phyloP scores from a whole-genome alignment of 2,797 vertebrate genomes.

The Ibycter americanus region DNA sequence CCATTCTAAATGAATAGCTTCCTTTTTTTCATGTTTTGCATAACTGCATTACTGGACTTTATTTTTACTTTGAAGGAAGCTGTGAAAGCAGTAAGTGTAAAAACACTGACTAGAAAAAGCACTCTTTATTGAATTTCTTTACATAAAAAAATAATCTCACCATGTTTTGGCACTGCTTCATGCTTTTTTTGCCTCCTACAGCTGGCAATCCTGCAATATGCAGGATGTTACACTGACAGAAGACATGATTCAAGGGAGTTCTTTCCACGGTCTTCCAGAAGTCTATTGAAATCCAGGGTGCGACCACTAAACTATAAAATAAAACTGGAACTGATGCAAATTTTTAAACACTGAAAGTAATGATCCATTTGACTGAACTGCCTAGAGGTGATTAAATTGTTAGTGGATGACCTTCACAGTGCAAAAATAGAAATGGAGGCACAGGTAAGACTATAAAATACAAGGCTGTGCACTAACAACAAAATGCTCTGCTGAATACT shows the following conservation, averaged over 20 bases:
- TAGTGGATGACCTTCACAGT: not conserved
- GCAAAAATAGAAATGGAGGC: not conserved
- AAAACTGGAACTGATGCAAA: not conserved
- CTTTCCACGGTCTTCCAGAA: not conserved
- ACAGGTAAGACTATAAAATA: not conserved
- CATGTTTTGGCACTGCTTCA: not conserved
- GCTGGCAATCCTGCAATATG: not conserved
- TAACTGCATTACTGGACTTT: not conserved
- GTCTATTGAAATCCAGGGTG: not conserved
- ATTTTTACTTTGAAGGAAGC: constrained; percentile 1
- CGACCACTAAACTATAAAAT: not conserved
- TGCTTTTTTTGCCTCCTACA: not conserved
- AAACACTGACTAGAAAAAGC: not conserved
- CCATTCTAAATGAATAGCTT: not conserved
- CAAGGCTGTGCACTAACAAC: not conserved
- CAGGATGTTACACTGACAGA: not conserved
- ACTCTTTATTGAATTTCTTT: not conserved
- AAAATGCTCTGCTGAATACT: not conserved
- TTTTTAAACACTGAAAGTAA: not conserved
- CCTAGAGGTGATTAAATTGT: not conserved
- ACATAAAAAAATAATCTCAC: not conserved
- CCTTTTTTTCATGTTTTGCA: not conserved
- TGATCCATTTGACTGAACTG: not conserved
- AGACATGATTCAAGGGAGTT: not conserved
- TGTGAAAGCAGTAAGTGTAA: not conserved